Base-by-base conservation (phyloP, 2,888 invertebrate genomes). In the Andrena trimmerana region DNA sequence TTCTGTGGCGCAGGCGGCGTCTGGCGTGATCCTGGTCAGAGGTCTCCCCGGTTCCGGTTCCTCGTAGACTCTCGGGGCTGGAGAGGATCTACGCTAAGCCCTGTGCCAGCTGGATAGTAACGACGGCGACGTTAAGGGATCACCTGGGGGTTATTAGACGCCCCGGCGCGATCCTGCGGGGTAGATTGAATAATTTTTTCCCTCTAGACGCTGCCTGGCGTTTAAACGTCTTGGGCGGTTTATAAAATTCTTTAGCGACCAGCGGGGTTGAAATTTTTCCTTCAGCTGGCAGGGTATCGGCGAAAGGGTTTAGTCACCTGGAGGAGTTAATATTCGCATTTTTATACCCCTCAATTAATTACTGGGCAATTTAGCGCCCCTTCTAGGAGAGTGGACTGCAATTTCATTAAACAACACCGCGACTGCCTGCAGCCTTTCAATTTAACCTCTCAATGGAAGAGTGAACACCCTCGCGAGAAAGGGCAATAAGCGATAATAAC, bases 401-500 rank as follows among this genome's bases (percentile, higher is more conserved):
- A 69, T 83, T 82, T 83, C 72, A 83, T 83, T 78, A 78, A 74
- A 73, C 69, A 73, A 54, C 70, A 29, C 63, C 67, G 65, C 52
- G 60, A 50, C 59, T 29, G 59, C 33, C 50, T 24, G 20, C 31
- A 33, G 48, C 79, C 75, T 75, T 79, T 73, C 84, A 84, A 84
- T 79, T 80, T 76, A n/a, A n/a, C 68, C 76, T 76, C 71, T 84
- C 80, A 78, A 84, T 77, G 84, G 84, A 79, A 84, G 73, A 62
- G 59, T 59, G 84, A 73, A 73, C 84, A 84, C 84, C 84, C 84
- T 74, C 31, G 13, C 48, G 33, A 68, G 62, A 88, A 87, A 87
- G 86, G 81, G 76, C 74, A 78, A 85, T 86, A 87, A 87, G 85
- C 83, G 86, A 88, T 90, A 88, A 90, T 90, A 88, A 87, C 75